Evolutionary conservation across 2,888 invertebrate genomes (phyloP), one percentile per base, ranked within the genome.

Genomic region (Cryptus armator): DNA sequence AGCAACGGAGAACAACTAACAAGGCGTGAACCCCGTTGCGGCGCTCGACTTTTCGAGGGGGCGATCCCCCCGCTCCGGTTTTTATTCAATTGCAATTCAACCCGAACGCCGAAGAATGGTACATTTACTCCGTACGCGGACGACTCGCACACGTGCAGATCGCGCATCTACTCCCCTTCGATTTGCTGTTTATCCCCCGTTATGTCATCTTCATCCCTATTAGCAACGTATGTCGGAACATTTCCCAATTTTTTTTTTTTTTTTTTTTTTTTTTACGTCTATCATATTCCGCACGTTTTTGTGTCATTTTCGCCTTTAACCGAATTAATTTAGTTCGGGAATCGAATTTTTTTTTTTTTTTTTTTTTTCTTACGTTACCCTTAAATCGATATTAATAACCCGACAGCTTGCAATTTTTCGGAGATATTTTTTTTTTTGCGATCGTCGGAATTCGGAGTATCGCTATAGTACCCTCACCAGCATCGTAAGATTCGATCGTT

Each of bases 11-110:
- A 79, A 53, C 79, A 56, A 59, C 29, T 79, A 79, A 83, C 79
- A 79, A 83, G 83, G 70, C 83, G 79, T 83, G 83, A 83, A 83
- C 83, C 79, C 79, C 75, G 79, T 83, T 83, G 83, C 29, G 83
- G 79, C 74, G 67, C 12, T 37, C 67, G 70, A 83, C 70, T 79
- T 74, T 83, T 79, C 79, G 83, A 83, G 70, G 83, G 37, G 83
- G 83, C 29, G 14, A 70, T 51, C 12, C 62, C 62, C 46, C 62
- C 14, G 32, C n/a, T 53, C 44, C 43, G 48, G 32, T 62, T 37
- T 9, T 46, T 62, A 59, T 70, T 81, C 44, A 46, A 43, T 66
- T 67, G 43, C 74, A 67, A 74, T 72, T 59, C 83, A 74, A 59
- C 68, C 68, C 51, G 19, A 44, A 16, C 78, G 62, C 29, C 46